Base-by-base conservation (phyloP, 2,888 invertebrate species). In the Drosophila niveifrons region DNA sequence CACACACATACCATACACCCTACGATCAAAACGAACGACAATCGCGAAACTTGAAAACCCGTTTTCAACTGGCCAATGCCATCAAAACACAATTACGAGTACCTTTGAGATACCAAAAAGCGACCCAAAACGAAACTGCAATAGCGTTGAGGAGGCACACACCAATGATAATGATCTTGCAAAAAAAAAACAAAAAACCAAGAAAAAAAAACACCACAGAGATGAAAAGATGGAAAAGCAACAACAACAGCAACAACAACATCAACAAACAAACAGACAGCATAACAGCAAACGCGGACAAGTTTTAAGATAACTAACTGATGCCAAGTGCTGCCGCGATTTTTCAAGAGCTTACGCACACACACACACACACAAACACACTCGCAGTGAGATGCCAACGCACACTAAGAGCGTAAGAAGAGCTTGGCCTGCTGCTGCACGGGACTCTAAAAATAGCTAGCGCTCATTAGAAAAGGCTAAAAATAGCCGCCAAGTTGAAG, bases 391-490 rank as follows among this genome's bases (percentile, higher is more conserved):
- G n/a, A 36, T n/a, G 3, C 9, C 4, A 18, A 46, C 47, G 17
- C 57, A 50, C 58, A 53, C 50, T 17, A 39, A 53, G 36, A 56
- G 47, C 43, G 46, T 51, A 57, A 62, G 41, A 65, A 77, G 72
- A 86, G 86, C 83, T 73, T 66, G 63, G 67, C 46, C 66, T 53
- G 56, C 66, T 53, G 56, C 62, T 74, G 79, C 84, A 72, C 72
- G 83, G 76, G 67, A 69, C 66, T 61, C 77, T 88, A 88, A 88
- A 90, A 88, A 88, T 88, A 90, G 88, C 72, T 58, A 77, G 68
- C 73, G 70, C 80, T 90, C 75, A 89, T 88, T 88, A 90, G 88
- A 90, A 90, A 78, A 61, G 62, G 76, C 88, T 88, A 88, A 84
- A 89, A 90, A 89, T 88, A 86, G 76, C 66, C 51, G 52, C 65